Evolutionary conservation across 2,797 vertebrate genomes (phyloP), one percentile per base, ranked within the genome.

Genomic region (Capromys pilorides): DNA sequence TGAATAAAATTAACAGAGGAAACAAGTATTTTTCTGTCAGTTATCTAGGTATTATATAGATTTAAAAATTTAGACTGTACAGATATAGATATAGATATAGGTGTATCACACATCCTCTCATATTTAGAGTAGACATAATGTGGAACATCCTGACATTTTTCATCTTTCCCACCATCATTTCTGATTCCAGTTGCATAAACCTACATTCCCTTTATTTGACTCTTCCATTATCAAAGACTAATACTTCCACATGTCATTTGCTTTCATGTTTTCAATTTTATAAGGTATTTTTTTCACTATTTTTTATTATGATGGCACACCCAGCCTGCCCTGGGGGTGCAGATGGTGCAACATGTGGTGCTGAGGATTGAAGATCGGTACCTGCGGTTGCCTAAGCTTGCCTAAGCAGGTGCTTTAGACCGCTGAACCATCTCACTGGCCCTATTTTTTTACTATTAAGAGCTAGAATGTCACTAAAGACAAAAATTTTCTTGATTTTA

Each of bases 21-120:
- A 94, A 85, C 86, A 90, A 88, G 66, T 62, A 91, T 87, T 81
- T 89, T 45, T 67, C 36, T 80, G 41, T 81, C 19, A 83, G 3
- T 57, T 81, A 79, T 6, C 49, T 9, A 79, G 26, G 14, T 45
- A 49, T 45, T 75, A 45, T 77, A 71, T 39, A n/a, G 14, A n/a
- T 67, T 12, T 71, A 36, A n/a, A 71, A 83, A 89, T 13, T 67
- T 18, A 82, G 9, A 9, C 57, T n/a, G n/a, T n/a, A n/a, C n/a
- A n/a, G n/a, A n/a, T n/a, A n/a, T n/a, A n/a, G n/a, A n/a, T n/a
- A n/a, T n/a, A n/a, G n/a, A n/a, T n/a, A n/a, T n/a, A n/a, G n/a
- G n/a, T n/a, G n/a, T n/a, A n/a, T n/a, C n/a, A 54, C 14, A 13
- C 12, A 54, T 54, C 13, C 18, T 82, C 33, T 85, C 41, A 31